Base-by-base conservation (phyloP, 2,797 vertebrate species). In the Acanthurus leucopareius region DNA sequence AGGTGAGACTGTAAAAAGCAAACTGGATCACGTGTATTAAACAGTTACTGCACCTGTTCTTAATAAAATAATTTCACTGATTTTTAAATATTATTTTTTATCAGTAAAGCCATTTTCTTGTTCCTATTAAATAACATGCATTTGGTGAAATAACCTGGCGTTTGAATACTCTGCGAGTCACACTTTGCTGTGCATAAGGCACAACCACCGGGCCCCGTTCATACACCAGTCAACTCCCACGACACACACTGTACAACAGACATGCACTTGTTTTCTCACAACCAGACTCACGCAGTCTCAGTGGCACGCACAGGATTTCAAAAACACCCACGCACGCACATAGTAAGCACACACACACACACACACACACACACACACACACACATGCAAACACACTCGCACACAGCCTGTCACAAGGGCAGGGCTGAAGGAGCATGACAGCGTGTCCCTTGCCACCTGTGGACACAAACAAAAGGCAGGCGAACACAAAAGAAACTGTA, bases 341-440 rank as follows among this genome's bases (percentile, higher is more conserved):
- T 25, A 62, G 15, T 20, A 49, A 17, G 45, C 66, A 51, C 38
- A 73, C 62, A 32, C 52, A 51, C 42, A 54, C 45, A 42, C 64
- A 60, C 40, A 54, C 64, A 48, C 40, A 73, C 38, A 73, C 62
- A 32, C 52, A 51, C 42, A 54, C 45, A 42, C 64, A 60, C 40
- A 54, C 64, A 48, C 40, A 73, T 22, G 11, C 47, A 64, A 53
- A 38, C 54, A 56, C 62, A 63, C 6, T 35, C 32, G 32, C 61
- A 70, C 79, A 64, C 66, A 65, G 70, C 45, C 45, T 79, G 72
- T 83, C 74, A 79, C 75, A 74, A 64, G 75, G 79, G 76, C 79
- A 86, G 80, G 69, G 77, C 83, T 85, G 69, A 73, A 85, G 86
- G 83, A 90, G 90, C 90, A 88, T 83, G 91, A 91, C 92, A 91